Conservation (phyloP, 2,113 vertebrate species). For the Eptesicus fuscus region DNA sequence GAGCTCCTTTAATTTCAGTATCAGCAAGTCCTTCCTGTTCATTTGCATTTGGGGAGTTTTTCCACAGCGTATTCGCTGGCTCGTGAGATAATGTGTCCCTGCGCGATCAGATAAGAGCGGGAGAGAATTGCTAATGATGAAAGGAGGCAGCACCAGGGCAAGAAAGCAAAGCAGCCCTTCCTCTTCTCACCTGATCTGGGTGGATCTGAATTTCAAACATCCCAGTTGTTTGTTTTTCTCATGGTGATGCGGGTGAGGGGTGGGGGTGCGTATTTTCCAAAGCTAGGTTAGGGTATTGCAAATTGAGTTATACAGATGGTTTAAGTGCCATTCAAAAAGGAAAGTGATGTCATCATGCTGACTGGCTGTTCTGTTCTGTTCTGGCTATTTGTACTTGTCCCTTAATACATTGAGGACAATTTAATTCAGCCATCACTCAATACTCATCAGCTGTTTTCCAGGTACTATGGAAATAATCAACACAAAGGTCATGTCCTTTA, state of each 20-base stretch:
- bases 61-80: not conserved
- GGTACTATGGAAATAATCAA: not conserved
- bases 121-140: conserved; percentile 13
- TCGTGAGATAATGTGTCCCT: not conserved
- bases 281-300: not conserved
- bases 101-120: conserved; percentile 18
- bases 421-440: not conserved
- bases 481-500: not conserved
- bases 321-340: not conserved
- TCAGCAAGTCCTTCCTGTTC: not conserved
- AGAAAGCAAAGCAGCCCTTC: not conserved
- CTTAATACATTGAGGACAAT: not conserved
- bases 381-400: not conserved
- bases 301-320: not conserved
- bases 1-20: not conserved
- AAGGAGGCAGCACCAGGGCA: not conserved
- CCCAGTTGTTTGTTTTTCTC: not conserved
- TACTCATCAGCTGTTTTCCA: not conserved
- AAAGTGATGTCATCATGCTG: not conserved
- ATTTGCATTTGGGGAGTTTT: conserved; percentile 22
- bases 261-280: not conserved
- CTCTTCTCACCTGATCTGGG: not conserved
- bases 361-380: not conserved
- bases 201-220: conserved; percentile 27
- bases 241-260: not conserved